A percentile compares a stretch with the other conserved stretches of the same genome.
These are phyloP conservation scores for Agrochola lota DNA, from an alignment of 2,888 invertebrate species.

Conservation along the genomic window DNA sequence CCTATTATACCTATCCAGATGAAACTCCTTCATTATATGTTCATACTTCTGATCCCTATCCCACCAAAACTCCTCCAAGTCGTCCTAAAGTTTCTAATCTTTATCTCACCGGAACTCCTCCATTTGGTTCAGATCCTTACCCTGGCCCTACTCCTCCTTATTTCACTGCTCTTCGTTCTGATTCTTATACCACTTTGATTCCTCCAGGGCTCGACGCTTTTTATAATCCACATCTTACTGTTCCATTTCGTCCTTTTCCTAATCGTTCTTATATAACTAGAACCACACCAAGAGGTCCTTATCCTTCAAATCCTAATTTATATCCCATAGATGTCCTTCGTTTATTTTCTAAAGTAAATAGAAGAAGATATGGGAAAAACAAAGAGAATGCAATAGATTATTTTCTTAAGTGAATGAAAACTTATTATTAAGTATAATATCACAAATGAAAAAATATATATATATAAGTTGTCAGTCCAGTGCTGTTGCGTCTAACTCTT, in stretches of 20 bases:
- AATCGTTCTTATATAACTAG: background rate
- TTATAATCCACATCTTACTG: background rate
- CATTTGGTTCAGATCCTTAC: background rate
- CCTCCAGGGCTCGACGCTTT: background rate
- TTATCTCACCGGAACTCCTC: background rate
- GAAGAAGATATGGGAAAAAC: background rate
- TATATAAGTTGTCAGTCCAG: background rate
- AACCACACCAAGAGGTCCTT: background rate
- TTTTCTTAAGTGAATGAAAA: constrained; percentile 4
- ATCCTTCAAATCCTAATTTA: background rate
- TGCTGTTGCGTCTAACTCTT: background rate
- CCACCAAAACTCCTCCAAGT: no score
- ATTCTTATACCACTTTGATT: background rate
- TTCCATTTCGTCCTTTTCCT: background rate
- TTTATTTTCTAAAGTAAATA: background rate
- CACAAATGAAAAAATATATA: background rate
- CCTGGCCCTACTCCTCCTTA: no score
- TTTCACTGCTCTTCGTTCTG: background rate
- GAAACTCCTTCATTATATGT: background rate
- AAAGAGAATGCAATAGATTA: background rate
- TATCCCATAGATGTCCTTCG: background rate
- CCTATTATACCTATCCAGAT: background rate
- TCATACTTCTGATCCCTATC: background rate
- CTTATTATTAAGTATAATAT: background rate
- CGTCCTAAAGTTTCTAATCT: background rate